Evolutionary conservation across 2,888 invertebrate species (phyloP), one percentile per base, ranked within the genome.

Genomic region (Heteromurus nitidus): DNA sequence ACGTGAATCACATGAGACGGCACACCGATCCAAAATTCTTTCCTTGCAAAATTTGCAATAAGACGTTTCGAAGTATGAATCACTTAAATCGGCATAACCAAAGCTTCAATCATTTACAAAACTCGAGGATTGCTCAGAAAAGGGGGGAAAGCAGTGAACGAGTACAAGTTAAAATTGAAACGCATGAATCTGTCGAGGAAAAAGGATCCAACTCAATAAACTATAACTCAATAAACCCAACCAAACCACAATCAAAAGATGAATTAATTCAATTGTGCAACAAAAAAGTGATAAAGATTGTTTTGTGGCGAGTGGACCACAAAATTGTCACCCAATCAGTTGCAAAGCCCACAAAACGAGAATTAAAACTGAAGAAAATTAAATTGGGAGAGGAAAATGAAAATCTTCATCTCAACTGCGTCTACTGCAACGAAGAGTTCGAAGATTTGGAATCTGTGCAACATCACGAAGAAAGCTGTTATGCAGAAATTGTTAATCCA

Each of bases 21-120:
- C 72, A 72, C 26, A 44, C 16, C 44, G 13, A 55, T 36, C 69
- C 69, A n/a, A 68, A 53, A 30, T 68, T 22, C 30, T 7, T 30
- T 36, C 58, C 9, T 0, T 58, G 72, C 44, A 9, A 22, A 2
- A 28, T 58, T 5, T 58, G 55, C 36, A 58, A 31, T n/a, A 3
- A 1, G 1, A 31, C 16, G 1, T 70, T 70, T 53, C 1, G 50
- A 2, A n/a, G 20, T 31, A 36, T 18, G 22, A 24, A 28, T 1
- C 60, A 60, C 28, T 18, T 72, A 30, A 22, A 16, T 13, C 47
- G 72, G 24, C 44, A 72, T 31, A 22, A 44, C 1, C 5, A 42
- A 7, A 36, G 30, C 5, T n/a, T 36, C 7, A 1, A 7, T 20
- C 42, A 28, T 20, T 28, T 30, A 36, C 1, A 36, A 60, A 60